These are phyloP conservation scores for Erinaceus europaeus DNA, from an alignment of 2,113 vertebrate species.

Conservation along the genomic window DNA sequence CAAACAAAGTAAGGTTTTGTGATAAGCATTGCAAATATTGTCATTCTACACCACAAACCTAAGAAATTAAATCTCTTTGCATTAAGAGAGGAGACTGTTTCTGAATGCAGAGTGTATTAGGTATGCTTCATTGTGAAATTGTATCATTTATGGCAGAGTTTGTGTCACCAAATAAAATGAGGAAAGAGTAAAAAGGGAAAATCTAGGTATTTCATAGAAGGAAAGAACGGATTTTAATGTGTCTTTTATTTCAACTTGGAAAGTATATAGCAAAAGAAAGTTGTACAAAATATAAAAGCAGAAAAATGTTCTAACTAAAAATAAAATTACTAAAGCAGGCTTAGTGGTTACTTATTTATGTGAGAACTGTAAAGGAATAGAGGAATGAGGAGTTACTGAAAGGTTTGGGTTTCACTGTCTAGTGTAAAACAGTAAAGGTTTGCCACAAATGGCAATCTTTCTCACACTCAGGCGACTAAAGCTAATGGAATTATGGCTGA, in stretches of 20 bases:
- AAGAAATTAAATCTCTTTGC: neutral
- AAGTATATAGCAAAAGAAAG: too few species aligned
- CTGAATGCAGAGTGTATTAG: neutral
- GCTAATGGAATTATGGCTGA: neutral
- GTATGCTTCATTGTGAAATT: neutral
- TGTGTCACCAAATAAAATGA: neutral
- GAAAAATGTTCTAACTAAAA: too few species aligned
- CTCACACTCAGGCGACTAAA: neutral
- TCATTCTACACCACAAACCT: neutral
- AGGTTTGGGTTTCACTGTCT: neutral
- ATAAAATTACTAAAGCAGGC: neutral
- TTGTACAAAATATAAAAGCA: too few species aligned
- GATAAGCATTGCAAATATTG: neutral
- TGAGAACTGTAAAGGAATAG: neutral
- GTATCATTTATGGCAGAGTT: neutral
- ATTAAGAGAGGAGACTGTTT: neutral
- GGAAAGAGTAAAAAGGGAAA: neutral
- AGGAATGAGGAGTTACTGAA: neutral
- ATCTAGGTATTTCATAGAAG: neutral
- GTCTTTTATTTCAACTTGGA: neutral
- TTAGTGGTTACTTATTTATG: neutral
- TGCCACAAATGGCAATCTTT: neutral
- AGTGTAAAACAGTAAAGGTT: neutral
- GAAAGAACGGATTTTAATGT: neutral
- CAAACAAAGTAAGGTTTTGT: neutral